Evolutionary conservation across 2,888 invertebrate genomes (phyloP).

Genomic region (Trachelus iudaicus): DNA sequence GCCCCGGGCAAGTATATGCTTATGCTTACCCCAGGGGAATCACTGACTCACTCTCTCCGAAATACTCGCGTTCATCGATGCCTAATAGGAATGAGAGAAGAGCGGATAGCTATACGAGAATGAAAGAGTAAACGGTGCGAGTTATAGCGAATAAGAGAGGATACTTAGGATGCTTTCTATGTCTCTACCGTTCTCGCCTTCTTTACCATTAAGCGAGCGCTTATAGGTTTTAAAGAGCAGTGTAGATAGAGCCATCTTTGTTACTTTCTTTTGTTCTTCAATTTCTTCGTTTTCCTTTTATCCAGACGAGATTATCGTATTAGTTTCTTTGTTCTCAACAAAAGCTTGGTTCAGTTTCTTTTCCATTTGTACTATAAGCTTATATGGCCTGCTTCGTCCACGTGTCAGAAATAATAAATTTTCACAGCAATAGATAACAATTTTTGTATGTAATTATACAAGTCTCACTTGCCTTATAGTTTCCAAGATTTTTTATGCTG

Average conservation of each 20-base stretch:
- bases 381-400: neutral
- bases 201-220: neutral
- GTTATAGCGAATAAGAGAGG: neutral
- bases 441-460: neutral
- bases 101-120: constrained; percentile 11
- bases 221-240: neutral
- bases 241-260: neutral
- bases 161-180: neutral
- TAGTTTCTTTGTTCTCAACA: neutral
- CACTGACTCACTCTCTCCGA: constrained; percentile 36
- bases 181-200: neutral
- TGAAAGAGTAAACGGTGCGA: neutral
- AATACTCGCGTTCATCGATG: constrained; percentile 52
- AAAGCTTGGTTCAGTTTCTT: too few relatives aligned
- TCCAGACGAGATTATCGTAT: neutral
- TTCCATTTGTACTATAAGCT: neutral
- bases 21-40: constrained; percentile 57
- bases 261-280: neutral
- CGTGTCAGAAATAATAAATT: neutral
- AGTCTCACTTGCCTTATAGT: constrained; percentile 74
- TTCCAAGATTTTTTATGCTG: constrained; percentile 77
- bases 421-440: neutral
- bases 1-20: constrained; percentile 62
- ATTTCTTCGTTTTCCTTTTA: neutral
- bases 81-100: constrained; percentile 44